A percentile compares a stretch with the other conserved stretches of the same genome.
These are phyloP conservation scores for Scaptomyza tumidula DNA, from an alignment of 2,888 invertebrate species.

Conservation along the genomic window DNA sequence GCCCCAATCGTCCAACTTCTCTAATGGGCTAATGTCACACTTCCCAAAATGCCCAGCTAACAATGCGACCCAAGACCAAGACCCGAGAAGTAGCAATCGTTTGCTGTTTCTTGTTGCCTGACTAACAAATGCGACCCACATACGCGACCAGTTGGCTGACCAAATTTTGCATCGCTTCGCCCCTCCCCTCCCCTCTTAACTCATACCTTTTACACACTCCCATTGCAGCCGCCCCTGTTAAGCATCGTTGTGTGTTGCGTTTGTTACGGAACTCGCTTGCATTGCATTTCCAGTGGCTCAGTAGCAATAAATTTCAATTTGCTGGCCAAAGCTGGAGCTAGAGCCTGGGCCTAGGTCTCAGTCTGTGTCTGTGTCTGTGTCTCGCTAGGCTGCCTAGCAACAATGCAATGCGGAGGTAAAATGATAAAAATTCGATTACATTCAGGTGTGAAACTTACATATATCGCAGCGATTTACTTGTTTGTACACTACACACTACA, in stretches of 20 bases:
- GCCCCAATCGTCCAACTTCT: slow-evolving; percentile 55
- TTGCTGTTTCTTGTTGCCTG: slow-evolving; percentile 31
- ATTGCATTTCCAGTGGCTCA: slow-evolving; percentile 80
- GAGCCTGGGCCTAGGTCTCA: slow-evolving; percentile 13
- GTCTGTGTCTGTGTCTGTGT: slow-evolving; percentile 3
- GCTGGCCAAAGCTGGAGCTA: slow-evolving; percentile 58
- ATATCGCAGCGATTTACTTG: slow-evolving; percentile 74
- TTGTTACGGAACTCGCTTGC: slow-evolving; percentile 63
- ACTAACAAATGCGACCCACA: slow-evolving; percentile 76
- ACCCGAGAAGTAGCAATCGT: slow-evolving; percentile 23
- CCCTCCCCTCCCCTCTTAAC: not conserved
- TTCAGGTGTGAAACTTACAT: slow-evolving; percentile 83
- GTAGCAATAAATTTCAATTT: slow-evolving; percentile 83
- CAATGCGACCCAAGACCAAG: slow-evolving; percentile 40
- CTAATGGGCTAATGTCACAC: slow-evolving; percentile 79
- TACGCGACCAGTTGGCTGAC: slow-evolving; percentile 76
- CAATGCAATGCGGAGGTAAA: slow-evolving; percentile 81
- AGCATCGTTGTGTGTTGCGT: slow-evolving; percentile 16
- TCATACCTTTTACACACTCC: not conserved
- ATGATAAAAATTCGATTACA: slow-evolving; percentile 82
- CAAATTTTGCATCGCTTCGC: slow-evolving; percentile 64
- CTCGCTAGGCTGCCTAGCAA: slow-evolving; percentile 67
- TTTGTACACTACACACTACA: slow-evolving; percentile 62
- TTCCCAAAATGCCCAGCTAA: slow-evolving; percentile 60
- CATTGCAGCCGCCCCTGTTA: not conserved